These are phyloP conservation scores for Priocnemis perturbator DNA, from an alignment of 2,888 invertebrate genomes.

Conservation along the genomic window DNA sequence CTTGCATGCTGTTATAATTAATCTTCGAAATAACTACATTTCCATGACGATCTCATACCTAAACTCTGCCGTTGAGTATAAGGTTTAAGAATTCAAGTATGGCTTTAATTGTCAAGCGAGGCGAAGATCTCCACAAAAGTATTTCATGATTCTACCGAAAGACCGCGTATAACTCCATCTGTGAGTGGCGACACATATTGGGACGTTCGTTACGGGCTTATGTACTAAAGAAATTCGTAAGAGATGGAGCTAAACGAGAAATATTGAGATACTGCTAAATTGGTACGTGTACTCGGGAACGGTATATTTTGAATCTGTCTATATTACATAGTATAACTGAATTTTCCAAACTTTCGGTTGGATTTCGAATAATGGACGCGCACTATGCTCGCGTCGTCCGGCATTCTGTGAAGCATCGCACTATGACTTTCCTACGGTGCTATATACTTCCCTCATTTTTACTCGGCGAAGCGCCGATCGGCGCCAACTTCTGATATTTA, in stretches of 20 bases:
- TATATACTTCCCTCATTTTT: constrained; percentile 13
- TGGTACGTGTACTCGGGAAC: constrained; percentile 53
- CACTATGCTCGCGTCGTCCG: neutral
- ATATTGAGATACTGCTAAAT: constrained; percentile 57
- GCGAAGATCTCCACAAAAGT: too few relatives aligned
- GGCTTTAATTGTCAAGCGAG: too few relatives aligned
- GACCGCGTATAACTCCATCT: constrained; percentile 62
- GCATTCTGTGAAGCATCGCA: neutral
- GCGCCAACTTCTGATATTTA: neutral
- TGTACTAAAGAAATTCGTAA: constrained; percentile 65
- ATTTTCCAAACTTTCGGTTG: constrained; percentile 1
- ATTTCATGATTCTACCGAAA: too few relatives aligned
- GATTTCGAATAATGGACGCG: constrained; percentile 10
- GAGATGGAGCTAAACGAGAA: constrained; percentile 68
- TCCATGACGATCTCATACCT: too few relatives aligned
- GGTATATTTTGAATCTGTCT: constrained; percentile 46
- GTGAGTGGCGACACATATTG: constrained; percentile 62
- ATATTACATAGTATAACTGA: neutral
- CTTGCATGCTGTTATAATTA: too few relatives aligned
- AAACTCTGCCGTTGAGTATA: too few relatives aligned
- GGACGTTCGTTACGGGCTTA: constrained; percentile 60
- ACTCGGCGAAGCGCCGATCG: neutral
- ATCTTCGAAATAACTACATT: too few relatives aligned
- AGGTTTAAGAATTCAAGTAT: too few relatives aligned
- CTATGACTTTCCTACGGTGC: neutral